These are phyloP conservation scores for Phrynocephalus vlangalii DNA, from an alignment of 2,797 vertebrate genomes.

Conservation along the genomic window DNA sequence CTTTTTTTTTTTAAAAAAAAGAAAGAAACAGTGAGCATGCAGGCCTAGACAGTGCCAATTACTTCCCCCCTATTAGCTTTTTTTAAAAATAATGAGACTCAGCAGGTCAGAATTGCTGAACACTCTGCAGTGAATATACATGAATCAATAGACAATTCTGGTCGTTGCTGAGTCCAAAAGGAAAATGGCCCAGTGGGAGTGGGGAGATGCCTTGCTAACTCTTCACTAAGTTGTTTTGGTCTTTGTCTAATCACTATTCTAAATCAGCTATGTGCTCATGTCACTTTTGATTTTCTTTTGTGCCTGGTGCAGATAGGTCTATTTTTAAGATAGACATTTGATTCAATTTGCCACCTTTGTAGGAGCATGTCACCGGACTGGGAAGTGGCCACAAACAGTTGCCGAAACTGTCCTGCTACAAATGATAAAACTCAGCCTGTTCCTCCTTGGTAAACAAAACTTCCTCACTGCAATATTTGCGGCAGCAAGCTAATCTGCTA, in stretches of 20 bases:
- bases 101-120: constrained; percentile 66
- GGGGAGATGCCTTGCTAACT: constrained; percentile 47
- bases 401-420: not conserved
- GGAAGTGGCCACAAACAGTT: not conserved
- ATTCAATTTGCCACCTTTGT: not conserved
- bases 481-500: too few relatives aligned
- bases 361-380: not conserved
- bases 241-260: constrained; percentile 32
- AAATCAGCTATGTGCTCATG: constrained; percentile 14
- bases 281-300: constrained; percentile 27
- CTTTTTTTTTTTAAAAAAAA: too few relatives aligned
- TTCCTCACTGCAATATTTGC: too few relatives aligned
- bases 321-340: not conserved
- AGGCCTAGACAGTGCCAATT: constrained; percentile 26
- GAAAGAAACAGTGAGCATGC: constrained; percentile 1
- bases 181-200: constrained; percentile 63
- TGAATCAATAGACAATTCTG: constrained; percentile 65
- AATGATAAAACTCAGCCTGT: too few relatives aligned
- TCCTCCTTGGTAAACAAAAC: too few relatives aligned
- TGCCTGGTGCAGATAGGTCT: constrained; percentile 1
- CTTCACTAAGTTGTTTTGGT: constrained; percentile 35
- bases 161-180: constrained; percentile 59
- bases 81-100: constrained; percentile 41
- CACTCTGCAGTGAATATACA: constrained; percentile 38
- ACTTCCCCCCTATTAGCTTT: constrained; percentile 27